Base-by-base conservation (phyloP, 2,888 invertebrate species). In the Allophyes oxyacanthae region DNA sequence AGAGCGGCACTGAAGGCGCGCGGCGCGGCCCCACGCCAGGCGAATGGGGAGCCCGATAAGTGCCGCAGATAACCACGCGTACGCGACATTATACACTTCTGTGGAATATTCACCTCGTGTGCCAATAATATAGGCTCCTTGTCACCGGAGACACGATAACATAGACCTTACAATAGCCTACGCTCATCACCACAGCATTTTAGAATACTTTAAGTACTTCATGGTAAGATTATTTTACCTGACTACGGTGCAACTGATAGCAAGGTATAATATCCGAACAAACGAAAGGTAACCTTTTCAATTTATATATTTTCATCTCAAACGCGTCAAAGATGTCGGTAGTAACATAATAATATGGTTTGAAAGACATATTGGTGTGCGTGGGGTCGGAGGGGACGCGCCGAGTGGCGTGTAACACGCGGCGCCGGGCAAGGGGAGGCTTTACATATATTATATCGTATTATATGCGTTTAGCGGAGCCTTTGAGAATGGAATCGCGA, bases 1-100 rank as follows among this genome's bases (percentile, higher is more conserved):
- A 33, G 20, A 36, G 10, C 43, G 15, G 11, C 7, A 14, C 9
- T n/a, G 37, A 15, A 37, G 37, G 37, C 14, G 34, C 7, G 28
- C 25, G 25, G 28, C 2, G 20, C 20, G 20, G 4, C 20, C 6
- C 6, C 36, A 15, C 46, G 28, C 28, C 14, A 15, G 26, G 8
- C 20, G 43, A 32, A 38, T 37, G 33, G 38, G 28, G n/a, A 15
- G 14, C 36, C 26, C 13, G 49, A 33, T 41, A 41, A 40, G 25
- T 26, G 14, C 40, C 40, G 11, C 44, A 33, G 44, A 44, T 34
- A 26, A 45, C 34, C 40, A 32, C 32, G 11, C 26, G 15, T 32
- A 44, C 38, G 9, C 30, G 20, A 9, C 52, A 30, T 13, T 14
- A 14, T 15, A 30, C n/a, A 7, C 15, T 20, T 20, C 32, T 28